Evolutionary conservation across 2,888 invertebrate genomes (phyloP), one percentile per base, ranked within the genome.

Genomic region (Neoaliturus tenellus): DNA sequence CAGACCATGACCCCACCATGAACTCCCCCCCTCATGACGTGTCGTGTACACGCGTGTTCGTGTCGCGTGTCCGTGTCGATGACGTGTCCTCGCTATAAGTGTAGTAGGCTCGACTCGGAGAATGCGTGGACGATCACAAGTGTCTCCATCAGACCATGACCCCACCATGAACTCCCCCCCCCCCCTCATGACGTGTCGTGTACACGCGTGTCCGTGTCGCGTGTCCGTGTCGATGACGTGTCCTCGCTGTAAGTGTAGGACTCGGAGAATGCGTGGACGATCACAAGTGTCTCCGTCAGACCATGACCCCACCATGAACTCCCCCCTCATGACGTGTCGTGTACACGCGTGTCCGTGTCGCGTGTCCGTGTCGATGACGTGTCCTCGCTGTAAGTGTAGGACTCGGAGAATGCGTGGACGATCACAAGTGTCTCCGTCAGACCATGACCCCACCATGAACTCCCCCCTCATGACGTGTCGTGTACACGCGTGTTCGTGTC

Each of bases 351-450:
- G n/a, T n/a, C n/a, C n/a, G n/a, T n/a, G 55, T 55, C 23, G 55
- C 10, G 44, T n/a, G n/a, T n/a, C n/a, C 51, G 23, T 23, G 51
- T n/a, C n/a, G n/a, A 58, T 58, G 58, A 58, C 58, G 58, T 58
- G 58, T 58, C 58, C n/a, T n/a, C n/a, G n/a, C n/a, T n/a, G n/a
- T n/a, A n/a, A 51, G 14, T 58, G 28, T 28, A 62, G 31, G 62
- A 28, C 31, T 31, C 28, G 28, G 8, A 48, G 58, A 58, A 25
- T 67, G 67, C 67, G 67, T 67, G 69, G 39, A 69, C 69, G 69
- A 69, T 67, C 33, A 33, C 35, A 67, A 39, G 69, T 69, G 69
- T n/a, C n/a, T n/a, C n/a, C n/a, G n/a, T n/a, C n/a, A n/a, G n/a
- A n/a, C n/a, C n/a, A n/a, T n/a, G n/a, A n/a, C n/a, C n/a, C n/a